Percentiles rank a stretch among this genome's conserved stretches.
Conservation (phyloP, 2,888 invertebrate species). For the Yponomeuta evonymella region DNA sequence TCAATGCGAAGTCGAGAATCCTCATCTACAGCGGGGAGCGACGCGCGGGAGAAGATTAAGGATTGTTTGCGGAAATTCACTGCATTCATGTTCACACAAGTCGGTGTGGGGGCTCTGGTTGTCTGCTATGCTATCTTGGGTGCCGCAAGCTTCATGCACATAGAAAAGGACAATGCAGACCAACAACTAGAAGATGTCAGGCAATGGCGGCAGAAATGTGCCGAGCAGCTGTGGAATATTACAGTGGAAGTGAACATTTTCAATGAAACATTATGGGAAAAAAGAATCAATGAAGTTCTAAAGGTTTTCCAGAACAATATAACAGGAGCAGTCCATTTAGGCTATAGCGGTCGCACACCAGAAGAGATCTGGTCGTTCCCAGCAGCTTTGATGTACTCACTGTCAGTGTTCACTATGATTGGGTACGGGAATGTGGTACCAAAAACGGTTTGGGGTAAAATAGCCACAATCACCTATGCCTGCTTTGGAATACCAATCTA, state of each 20-base stretch:
- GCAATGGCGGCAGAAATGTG: slow-evolving; percentile 72
- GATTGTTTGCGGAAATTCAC: slow-evolving; percentile 90
- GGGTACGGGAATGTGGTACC: slow-evolving; percentile 93
- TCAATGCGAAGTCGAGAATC: slow-evolving; percentile 81
- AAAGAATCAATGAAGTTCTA: slow-evolving; percentile 77
- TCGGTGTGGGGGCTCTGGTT: slow-evolving; percentile 91
- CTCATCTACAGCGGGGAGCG: slow-evolving; percentile 79
- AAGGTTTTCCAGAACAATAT: slow-evolving; percentile 81
- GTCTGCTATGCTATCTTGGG: slow-evolving; percentile 92
- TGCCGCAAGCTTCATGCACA: slow-evolving; percentile 86
- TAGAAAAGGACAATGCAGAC: slow-evolving; percentile 80
- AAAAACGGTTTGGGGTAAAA: slow-evolving; percentile 87
- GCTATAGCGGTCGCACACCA: slow-evolving; percentile 82
- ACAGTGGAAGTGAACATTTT: slow-evolving; percentile 81
- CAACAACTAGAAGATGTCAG: slow-evolving; percentile 69
- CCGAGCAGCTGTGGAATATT: slow-evolving; percentile 81
- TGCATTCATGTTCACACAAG: slow-evolving; percentile 95
- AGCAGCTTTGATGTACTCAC: slow-evolving; percentile 90
- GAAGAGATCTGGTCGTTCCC: slow-evolving; percentile 90
- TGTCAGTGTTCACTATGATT: slow-evolving; percentile 94
- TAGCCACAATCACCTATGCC: slow-evolving; percentile 89
- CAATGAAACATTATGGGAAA: slow-evolving; percentile 79
- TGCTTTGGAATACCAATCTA: slow-evolving; percentile 92
- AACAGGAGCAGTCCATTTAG: slow-evolving; percentile 79
- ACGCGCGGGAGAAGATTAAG: slow-evolving; percentile 85